phyloP scores from a whole-genome alignment of 2,888 invertebrate genomes.

The Endotricha flammealis region DNA sequence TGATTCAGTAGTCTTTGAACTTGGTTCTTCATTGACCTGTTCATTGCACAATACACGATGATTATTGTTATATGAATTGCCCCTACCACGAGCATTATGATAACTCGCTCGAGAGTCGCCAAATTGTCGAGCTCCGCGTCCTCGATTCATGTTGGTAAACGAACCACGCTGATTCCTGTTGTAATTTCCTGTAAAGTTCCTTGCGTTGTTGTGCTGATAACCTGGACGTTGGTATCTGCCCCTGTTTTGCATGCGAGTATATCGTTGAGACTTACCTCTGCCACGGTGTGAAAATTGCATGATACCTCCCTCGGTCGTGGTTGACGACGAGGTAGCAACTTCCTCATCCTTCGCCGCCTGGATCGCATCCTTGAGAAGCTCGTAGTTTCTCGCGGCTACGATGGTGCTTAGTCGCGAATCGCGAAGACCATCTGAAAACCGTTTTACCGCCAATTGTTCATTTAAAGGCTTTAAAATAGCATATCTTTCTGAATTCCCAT shows the following conservation, averaged over 20 bases:
- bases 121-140: constrained; percentile 1
- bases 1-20: no score
- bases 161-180: background rate
- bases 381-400: constrained; percentile 5
- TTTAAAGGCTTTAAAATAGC: constrained; percentile 14
- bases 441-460: constrained; percentile 16
- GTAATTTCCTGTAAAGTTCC: background rate
- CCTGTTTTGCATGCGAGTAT: background rate
- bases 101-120: constrained; percentile 4
- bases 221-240: background rate
- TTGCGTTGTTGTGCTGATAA: constrained; percentile 3
- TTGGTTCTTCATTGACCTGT: background rate
- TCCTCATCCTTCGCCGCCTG: constrained; percentile 15
- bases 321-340: background rate
- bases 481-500: constrained; percentile 7
- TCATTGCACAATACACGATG: constrained; percentile 4
- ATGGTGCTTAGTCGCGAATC: background rate
- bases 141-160: background rate
- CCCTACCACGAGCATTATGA: background rate
- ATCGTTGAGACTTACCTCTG: no score
- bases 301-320: background rate
- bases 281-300: background rate
- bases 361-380: constrained; percentile 11
- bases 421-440: constrained; percentile 14
- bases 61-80: background rate